These are phyloP conservation scores for Drosophila pseudoobscura DNA, from an alignment of 1,140 invertebrate genomes.

Conservation along the genomic window DNA sequence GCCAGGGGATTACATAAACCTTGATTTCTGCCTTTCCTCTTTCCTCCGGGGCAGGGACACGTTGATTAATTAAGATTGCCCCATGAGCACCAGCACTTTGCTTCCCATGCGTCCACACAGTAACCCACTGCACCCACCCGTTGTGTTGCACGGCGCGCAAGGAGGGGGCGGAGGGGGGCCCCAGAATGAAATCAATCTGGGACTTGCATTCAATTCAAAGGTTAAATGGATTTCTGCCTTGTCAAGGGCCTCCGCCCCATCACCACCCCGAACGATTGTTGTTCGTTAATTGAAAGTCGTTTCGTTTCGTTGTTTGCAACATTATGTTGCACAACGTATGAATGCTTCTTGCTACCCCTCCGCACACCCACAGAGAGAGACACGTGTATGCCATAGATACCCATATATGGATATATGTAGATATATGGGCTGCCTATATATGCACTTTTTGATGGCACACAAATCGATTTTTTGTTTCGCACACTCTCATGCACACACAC, in stretches of 20 bases:
- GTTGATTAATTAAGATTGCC: slow-evolving; percentile 47
- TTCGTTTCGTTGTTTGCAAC: slow-evolving; percentile 30
- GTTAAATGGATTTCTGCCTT: slow-evolving; percentile 33
- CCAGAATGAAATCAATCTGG: slow-evolving; percentile 46
- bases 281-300: slow-evolving; percentile 67
- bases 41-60: slow-evolving; percentile 21
- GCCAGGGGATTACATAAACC: slow-evolving; percentile 48
- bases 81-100: neutral
- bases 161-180: neutral
- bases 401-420: slow-evolving; percentile 7
- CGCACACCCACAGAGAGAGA: slow-evolving; percentile 1
- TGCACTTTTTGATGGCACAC: slow-evolving; percentile 79
- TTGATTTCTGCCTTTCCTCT: slow-evolving; percentile 31
- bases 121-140: neutral
- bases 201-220: slow-evolving; percentile 51
- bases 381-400: slow-evolving; percentile 3
- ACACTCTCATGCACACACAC: slow-evolving; percentile 37
- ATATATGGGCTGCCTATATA: slow-evolving; percentile 40
- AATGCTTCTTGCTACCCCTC: too few species aligned
- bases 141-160: neutral
- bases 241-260: too few species aligned
- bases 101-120: neutral
- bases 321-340: slow-evolving; percentile 70
- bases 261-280: slow-evolving; percentile 25
- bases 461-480: slow-evolving; percentile 74